Conservation (phyloP, 2,888 invertebrate genomes). For the Spodoptera exigua region DNA sequence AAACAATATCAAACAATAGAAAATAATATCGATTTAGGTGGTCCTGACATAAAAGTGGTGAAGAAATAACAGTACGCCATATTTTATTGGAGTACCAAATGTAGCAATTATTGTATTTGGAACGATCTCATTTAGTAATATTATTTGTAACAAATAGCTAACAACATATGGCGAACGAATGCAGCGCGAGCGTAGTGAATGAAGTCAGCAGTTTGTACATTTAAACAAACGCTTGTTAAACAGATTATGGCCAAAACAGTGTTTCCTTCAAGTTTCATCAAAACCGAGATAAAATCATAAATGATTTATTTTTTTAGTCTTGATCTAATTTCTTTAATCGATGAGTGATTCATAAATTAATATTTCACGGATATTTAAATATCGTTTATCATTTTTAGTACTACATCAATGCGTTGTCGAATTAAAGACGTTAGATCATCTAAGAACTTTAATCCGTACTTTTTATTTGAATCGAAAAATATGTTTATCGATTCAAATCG, state of each 20-base stretch:
- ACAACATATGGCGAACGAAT: conserved; percentile 41
- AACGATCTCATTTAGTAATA: conserved; percentile 34
- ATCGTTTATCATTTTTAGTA: no score
- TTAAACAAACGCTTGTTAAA: background rate
- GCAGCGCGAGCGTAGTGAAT: conserved; percentile 17
- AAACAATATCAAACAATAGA: conserved; percentile 8
- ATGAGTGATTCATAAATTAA: no score
- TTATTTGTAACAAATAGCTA: conserved; percentile 9
- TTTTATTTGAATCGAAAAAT: conserved; percentile 1
- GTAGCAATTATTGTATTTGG: conserved; percentile 27
- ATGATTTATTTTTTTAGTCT: background rate
- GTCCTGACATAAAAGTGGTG: background rate
- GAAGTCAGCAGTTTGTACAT: conserved; percentile 20
- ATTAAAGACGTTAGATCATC: no score
- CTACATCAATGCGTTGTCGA: no score
- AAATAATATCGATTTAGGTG: conserved; percentile 3
- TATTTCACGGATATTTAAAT: no score
- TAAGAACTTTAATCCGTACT: background rate
- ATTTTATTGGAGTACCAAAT: conserved; percentile 26
- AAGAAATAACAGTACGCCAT: conserved; percentile 13
- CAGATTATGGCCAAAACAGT: conserved; percentile 56
- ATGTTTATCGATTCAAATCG: conserved; percentile 1
- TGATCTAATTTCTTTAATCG: no score
- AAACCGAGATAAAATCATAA: conserved; percentile 20
- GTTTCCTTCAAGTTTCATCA: conserved; percentile 39